Evolutionary conservation across 2,113 vertebrate species (phyloP), one percentile per base, ranked within the genome.

Genomic region (Athene noctua): DNA sequence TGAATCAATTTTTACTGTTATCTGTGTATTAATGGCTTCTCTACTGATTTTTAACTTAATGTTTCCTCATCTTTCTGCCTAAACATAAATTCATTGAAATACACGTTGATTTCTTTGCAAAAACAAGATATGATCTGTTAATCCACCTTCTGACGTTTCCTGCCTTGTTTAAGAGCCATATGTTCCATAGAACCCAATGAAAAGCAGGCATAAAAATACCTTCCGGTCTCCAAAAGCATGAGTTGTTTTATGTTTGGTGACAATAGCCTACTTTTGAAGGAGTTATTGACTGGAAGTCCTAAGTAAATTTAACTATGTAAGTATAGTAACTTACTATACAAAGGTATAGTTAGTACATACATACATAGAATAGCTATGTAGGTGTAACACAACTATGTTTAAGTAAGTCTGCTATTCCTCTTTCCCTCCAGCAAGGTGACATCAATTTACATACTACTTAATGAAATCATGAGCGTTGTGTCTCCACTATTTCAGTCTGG

Each of bases 11-110:
- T 94, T 88, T 75, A 88, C 19, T 6, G 55, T 67, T 75, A 10
- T 34, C 32, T 65, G 15, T 42, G n/a, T 67, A 86, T 90, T 93
- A 93, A 92, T 81, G 38, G 23, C 12, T 79, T 84, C 23, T 22
- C 17, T 87, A 73, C 57, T 91, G 59, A 79, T 80, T 93, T 91
- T 91, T 85, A 85, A 80, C 52, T 91, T 91, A 80, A 44, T 90
- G 90, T 90, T 96, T 78, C 54, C 78, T 71, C 36, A 61, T 72
- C 40, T 80, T 17, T 47, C 67, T 86, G 27, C 25, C 46, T 74
- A 47, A 90, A 95, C 46, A 72, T 47, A 67, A 90, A 62, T 75
- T 86, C 13, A 67, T 80, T 85, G 38, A 94, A 88, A 86, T 68
- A 2, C 9, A 58, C 49, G 54, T 65, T 77, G 61, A 79, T 95